Base-by-base conservation (phyloP, 2,888 invertebrate species). In the Melanostoma scalare region DNA sequence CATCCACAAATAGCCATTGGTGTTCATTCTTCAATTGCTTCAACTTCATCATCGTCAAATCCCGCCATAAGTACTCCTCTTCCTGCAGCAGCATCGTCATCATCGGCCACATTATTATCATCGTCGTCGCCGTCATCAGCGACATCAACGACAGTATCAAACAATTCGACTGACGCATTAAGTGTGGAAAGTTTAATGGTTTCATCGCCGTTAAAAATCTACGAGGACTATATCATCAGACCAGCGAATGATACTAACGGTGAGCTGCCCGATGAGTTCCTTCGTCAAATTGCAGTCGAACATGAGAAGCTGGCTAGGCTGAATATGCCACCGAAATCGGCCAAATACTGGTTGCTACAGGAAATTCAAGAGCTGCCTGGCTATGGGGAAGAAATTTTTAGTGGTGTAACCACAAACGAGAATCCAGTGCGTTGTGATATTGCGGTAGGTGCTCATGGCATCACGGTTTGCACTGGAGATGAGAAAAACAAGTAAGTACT, bases 331-430 rank as follows among this genome's bases (percentile, higher is more conserved):
- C 91, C 94, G 6, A 94, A 94, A n/a, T 94, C 95, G 48, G 96
- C 96, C 2, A 96, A 96, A 88, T 97, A 97, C 91, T 95, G 96
- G 93, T 91, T 97, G 48, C 91, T 97, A 58, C 95, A 96, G 89
- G 95, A 96, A 90, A 95, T 96, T 71, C 95, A 96, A 4, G 94
- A 94, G 85, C 91, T 96, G 86, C 95, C 95, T 86, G 95, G 95
- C 40, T 97, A 96, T 90, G 97, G 97, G 0, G 96, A 96, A 89
- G 96, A 97, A 89, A 92, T 96, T 86, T 97, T 97, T 90, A 94
- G 94, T 89, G 95, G 95, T 89, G 93, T 95, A 6, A 89, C 90
- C 50, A 88, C 89, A 65, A 88, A 88, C 35, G 90, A 91, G 85
- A 89, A 88, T 85, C 89, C 88, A 80, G 88, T 86, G 88, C 92